Evolutionary conservation across 2,113 vertebrate species (phyloP).

Genomic region (Leuciscus idus): DNA sequence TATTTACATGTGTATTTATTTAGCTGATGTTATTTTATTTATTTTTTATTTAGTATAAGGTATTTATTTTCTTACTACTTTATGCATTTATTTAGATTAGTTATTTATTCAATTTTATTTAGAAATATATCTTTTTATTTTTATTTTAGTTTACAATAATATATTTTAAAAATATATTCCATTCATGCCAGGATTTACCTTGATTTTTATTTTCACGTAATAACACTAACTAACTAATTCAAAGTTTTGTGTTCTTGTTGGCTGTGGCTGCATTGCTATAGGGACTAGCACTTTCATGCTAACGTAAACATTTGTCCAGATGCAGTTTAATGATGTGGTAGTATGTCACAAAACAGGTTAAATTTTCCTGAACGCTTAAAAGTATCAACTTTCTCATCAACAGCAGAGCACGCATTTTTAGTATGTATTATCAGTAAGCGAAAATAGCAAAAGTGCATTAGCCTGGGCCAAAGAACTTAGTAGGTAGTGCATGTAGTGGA

Average conservation of each 20-base stretch:
- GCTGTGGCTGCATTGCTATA: not conserved
- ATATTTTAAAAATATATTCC: too few relatives aligned
- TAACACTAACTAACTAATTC: too few relatives aligned
- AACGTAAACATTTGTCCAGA: not conserved
- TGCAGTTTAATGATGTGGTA: not conserved
- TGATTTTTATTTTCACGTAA: too few relatives aligned
- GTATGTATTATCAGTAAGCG: not conserved
- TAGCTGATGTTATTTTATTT: not conserved
- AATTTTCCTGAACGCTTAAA: not conserved
- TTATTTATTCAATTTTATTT: too few relatives aligned
- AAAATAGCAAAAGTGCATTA: not conserved
- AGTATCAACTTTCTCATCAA: not conserved
- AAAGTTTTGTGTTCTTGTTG: not conserved
- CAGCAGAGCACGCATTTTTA: not conserved
- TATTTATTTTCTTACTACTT: not conserved
- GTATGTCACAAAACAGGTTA: not conserved
- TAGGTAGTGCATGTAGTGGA: not conserved
- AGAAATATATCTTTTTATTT: too few relatives aligned
- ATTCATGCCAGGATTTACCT: too few relatives aligned
- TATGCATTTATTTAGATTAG: too few relatives aligned
- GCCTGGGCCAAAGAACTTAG: not conserved
- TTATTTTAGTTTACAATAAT: too few relatives aligned
- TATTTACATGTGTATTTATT: not conserved
- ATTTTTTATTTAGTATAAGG: not conserved
- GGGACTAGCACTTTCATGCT: not conserved